A percentile compares a stretch with the other conserved stretches of the same genome.
Conservation (phyloP, 2,113 vertebrate genomes). For the Thermophis baileyi region DNA sequence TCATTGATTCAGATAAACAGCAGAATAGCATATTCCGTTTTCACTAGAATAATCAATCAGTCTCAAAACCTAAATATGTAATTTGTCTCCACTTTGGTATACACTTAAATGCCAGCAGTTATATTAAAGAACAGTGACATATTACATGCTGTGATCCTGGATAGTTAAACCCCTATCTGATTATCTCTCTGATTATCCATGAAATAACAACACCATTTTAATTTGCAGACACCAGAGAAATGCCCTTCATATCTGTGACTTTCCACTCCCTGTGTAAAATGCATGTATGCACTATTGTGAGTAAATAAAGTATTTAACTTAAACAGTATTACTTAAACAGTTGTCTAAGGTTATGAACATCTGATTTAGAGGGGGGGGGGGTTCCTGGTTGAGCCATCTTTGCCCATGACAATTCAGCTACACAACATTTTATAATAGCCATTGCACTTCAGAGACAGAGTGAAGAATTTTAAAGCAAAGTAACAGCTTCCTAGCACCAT, state of each 20-base stretch:
- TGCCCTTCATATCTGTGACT: not conserved
- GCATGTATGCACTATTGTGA: not conserved
- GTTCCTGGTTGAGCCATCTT: not conserved
- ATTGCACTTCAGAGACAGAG: not conserved
- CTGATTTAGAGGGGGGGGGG: not conserved
- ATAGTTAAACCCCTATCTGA: not conserved
- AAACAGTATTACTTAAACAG: too few species aligned
- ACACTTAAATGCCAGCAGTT: slow-evolving; percentile 45
- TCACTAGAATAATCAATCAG: slow-evolving; percentile 62
- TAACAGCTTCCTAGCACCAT: not conserved
- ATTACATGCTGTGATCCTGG: not conserved
- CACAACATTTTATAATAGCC: not conserved
- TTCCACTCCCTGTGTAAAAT: not conserved
- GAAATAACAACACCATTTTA: not conserved
- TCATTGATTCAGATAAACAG: slow-evolving; percentile 68
- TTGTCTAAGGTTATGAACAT: not conserved
- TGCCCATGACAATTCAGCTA: not conserved
- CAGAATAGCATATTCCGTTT: slow-evolving; percentile 55
- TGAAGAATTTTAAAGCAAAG: not conserved
- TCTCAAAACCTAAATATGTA: slow-evolving; percentile 64
- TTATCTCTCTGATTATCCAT: not conserved
- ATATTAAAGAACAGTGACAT: slow-evolving; percentile 50
- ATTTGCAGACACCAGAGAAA: not conserved
- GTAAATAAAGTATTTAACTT: too few species aligned
- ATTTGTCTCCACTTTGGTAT: slow-evolving; percentile 60